Base-by-base conservation (phyloP, 2,113 vertebrate species). In the Apteryx owenii region DNA sequence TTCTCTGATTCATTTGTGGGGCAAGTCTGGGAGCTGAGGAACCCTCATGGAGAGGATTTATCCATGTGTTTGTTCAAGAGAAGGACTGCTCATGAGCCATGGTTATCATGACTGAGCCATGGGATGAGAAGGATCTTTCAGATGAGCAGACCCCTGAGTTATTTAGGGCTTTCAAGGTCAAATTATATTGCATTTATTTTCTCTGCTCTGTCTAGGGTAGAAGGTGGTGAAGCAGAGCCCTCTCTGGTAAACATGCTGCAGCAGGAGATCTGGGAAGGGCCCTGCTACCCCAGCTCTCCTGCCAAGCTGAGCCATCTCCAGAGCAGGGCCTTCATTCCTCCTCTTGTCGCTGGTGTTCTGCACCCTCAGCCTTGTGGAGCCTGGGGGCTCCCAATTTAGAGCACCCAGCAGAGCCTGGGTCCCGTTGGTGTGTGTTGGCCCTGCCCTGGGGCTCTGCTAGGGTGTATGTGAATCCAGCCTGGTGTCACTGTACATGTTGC, bases 111-210 rank as follows among this genome's bases (percentile, higher is more conserved):
- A 14, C 1, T 93, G 91, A 96, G 66, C 94, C 89, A 89, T n/a
- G 44, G 64, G 15, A 17, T 91, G 89, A 85, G 91, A 76, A 66
- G 75, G 16, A 76, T 36, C 92, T 70, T 73, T 81, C 81, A 96
- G 91, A 79, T 50, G 26, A 42, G 62, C 79, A 38, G 62, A 71
- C 4, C 65, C 18, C 81, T 90, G 93, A 89, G 75, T 92, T 85
- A 68, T 4, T 12, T 11, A 88, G 79, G 81, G 75, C 44, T 91
- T 80, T 82, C 36, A 12, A 13, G 70, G 86, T 62, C 3, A 1
- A 19, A 53, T 12, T 62, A 58, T 31, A 62, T 61, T 64, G 56
- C 25, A 5, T 64, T 93, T 71, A 58, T 89, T 77, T 38, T 89
- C 21, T 83, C 42, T 40, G 26, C 33, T 68, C 56, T 42, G 40